These are phyloP conservation scores for Psittacula cyanocephala DNA, from an alignment of 2,113 vertebrate species.

Conservation along the genomic window DNA sequence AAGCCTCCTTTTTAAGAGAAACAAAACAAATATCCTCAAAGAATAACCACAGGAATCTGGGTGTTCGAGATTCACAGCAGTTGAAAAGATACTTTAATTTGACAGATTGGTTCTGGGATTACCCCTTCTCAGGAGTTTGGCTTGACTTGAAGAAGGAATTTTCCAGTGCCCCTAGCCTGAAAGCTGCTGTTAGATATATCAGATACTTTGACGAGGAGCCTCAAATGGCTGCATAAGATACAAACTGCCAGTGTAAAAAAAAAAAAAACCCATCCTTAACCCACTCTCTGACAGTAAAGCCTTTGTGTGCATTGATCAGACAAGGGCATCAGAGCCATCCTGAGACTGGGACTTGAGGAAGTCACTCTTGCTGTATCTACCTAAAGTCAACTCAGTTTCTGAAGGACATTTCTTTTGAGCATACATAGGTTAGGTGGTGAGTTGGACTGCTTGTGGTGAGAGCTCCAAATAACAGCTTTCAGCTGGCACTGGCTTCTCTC, in stretches of 20 bases:
- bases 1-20: not conserved
- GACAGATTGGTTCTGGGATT: not conserved
- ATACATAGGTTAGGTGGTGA: not conserved
- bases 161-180: not conserved
- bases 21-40: not conserved
- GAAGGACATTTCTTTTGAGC: not conserved
- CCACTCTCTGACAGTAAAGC: not conserved
- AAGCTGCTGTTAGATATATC: fast-evolving
- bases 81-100: not conserved
- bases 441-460: not conserved
- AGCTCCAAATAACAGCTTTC: not conserved
- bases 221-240: not conserved
- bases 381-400: not conserved
- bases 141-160: not conserved
- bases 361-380: not conserved
- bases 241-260: not conserved
- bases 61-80: not conserved
- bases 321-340: not conserved
- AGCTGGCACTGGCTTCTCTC: not conserved
- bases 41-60: not conserved
- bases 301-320: not conserved
- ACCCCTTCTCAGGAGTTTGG: not conserved
- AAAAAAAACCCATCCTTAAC: not conserved
- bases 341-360: not conserved
- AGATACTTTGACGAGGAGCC: not conserved